A percentile compares a stretch with the other conserved stretches of the same genome.
Evolutionary conservation across 2,888 invertebrate species (phyloP).

Genomic region (Stenodema calcarata): DNA sequence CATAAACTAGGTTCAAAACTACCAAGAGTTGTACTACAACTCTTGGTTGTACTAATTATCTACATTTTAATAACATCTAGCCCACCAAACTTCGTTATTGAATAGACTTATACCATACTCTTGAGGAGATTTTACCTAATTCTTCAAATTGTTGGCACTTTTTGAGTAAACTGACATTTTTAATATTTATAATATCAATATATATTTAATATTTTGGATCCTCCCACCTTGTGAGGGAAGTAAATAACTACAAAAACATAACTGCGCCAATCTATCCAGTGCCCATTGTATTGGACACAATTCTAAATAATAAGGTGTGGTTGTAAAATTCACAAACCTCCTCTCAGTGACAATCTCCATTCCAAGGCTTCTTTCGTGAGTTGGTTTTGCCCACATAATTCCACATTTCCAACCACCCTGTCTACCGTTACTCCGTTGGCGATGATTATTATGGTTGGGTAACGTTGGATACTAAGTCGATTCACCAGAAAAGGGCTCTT

Average conservation of each 20-base stretch:
- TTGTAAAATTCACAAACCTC: not conserved
- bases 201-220: not conserved
- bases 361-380: constrained; percentile 4
- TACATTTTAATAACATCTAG: too few species aligned
- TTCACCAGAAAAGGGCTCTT: constrained; percentile 23
- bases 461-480: not conserved
- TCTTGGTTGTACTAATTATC: too few species aligned
- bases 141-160: too few species aligned
- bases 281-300: not conserved
- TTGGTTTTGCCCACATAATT: not conserved
- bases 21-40: too few species aligned
- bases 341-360: constrained; percentile 24
- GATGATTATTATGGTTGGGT: constrained; percentile 10
- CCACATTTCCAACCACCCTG: not conserved
- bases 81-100: too few species aligned
- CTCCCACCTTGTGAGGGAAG: not conserved
- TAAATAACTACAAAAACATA: not conserved
- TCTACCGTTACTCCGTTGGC: not conserved
- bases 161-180: too few species aligned
- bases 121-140: too few species aligned
- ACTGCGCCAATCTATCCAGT: not conserved
- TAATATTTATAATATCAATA: not conserved
- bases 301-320: not conserved
- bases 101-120: too few species aligned
- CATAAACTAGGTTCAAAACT: too few species aligned